phyloP scores from a whole-genome alignment of 2,888 invertebrate genomes.

The Apamea crenata region DNA sequence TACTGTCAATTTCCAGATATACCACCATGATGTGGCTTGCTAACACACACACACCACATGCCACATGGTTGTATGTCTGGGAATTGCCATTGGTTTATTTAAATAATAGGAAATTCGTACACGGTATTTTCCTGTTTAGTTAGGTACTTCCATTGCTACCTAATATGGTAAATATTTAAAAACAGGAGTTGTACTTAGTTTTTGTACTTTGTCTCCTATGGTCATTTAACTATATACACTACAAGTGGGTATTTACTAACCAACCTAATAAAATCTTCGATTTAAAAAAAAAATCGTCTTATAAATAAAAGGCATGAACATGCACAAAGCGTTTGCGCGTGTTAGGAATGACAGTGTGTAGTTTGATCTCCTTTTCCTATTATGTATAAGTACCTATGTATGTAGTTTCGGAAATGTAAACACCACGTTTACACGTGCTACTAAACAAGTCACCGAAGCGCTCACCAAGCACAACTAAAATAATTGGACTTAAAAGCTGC shows the following conservation, averaged over 20 bases:
- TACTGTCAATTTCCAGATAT: not conserved
- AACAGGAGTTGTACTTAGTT: not conserved
- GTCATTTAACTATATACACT: not conserved
- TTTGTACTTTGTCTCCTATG: not conserved
- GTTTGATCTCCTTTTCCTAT: not conserved
- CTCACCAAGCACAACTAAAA: not conserved
- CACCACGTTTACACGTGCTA: not conserved
- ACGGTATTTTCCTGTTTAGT: not conserved
- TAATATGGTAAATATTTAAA: not conserved
- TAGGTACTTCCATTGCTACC: not conserved
- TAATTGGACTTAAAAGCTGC: not conserved
- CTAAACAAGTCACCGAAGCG: not conserved
- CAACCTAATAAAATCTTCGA: not conserved
- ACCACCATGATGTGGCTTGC: no score
- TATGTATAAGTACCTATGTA: not conserved
- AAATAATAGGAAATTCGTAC: not conserved
- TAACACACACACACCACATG: not conserved
- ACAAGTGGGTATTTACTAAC: not conserved
- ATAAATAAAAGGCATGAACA: not conserved
- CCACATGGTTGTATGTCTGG: not conserved
- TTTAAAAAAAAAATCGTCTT: not conserved
- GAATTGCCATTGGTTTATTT: not conserved
- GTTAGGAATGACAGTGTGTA: not conserved
- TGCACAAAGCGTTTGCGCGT: not conserved
- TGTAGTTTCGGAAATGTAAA: not conserved